A percentile compares a stretch with the other conserved stretches of the same genome.
These are phyloP conservation scores for Allenopithecus nigroviridis DNA, from an alignment of 2,797 vertebrate genomes.

Conservation along the genomic window DNA sequence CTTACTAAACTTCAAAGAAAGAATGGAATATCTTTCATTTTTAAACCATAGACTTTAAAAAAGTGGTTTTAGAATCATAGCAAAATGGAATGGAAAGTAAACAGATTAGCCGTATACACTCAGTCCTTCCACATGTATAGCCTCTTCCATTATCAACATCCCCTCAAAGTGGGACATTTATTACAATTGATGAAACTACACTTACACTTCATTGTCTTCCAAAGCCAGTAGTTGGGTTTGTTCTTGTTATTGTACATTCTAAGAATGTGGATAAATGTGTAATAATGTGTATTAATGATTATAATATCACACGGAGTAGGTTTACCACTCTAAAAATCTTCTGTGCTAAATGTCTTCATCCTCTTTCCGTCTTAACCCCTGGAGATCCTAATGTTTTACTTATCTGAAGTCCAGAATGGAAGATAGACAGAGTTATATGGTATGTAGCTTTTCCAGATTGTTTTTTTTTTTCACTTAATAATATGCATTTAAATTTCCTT, in stretches of 20 bases:
- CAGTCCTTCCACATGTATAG: no score
- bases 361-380: accelerated
- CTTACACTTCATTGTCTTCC: background rate
- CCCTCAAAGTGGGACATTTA: background rate
- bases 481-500: background rate
- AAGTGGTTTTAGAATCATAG: background rate
- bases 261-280: background rate
- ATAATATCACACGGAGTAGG: background rate
- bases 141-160: background rate
- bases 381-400: background rate
- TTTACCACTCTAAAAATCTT: background rate
- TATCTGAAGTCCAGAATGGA: background rate
- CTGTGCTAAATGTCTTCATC: background rate
- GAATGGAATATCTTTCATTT: background rate
- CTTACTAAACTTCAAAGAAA: background rate
- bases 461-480: background rate
- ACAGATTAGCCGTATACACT: background rate
- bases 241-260: background rate
- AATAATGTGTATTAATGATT: background rate
- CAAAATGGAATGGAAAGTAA: background rate
- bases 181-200: background rate
- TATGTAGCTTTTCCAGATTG: background rate
- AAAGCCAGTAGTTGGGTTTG: background rate
- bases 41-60: background rate
- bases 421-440: background rate